These are phyloP conservation scores for Laothoe populi DNA, from an alignment of 2,888 invertebrate species.

Conservation along the genomic window DNA sequence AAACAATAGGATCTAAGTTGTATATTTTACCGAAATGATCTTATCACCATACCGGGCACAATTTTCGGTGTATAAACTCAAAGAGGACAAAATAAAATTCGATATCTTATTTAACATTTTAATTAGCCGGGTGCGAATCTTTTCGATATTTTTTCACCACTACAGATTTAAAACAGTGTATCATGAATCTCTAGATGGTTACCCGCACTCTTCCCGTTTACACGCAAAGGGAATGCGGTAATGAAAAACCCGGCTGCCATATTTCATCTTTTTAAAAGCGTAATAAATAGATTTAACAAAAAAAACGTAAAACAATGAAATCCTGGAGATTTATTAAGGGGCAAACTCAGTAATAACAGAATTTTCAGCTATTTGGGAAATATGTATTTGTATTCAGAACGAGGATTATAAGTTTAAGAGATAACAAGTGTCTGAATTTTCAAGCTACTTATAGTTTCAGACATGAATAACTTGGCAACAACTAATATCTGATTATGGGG, in stretches of 20 bases:
- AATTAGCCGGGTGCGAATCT: no score
- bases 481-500: no score
- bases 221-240: constrained; percentile 42
- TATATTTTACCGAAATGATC: no score
- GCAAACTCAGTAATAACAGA: background rate
- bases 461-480: no score
- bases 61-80: no score
- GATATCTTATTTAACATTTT: no score
- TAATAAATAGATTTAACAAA: constrained; percentile 16
- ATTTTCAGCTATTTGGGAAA: background rate
- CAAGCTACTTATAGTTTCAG: background rate
- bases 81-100: no score
- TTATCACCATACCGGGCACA: no score
- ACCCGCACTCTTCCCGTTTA: constrained; percentile 41
- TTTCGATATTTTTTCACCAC: constrained; percentile 31
- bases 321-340: background rate
- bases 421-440: background rate
- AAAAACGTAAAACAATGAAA: background rate
- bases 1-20: no score
- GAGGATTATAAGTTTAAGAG: background rate
- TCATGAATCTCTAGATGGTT: constrained; percentile 40
- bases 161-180: constrained; percentile 35
- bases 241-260: constrained; percentile 38
- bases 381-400: background rate
- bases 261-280: constrained; percentile 16